A percentile compares a stretch with the other conserved stretches of the same genome.
These are phyloP conservation scores for Scolopax bukidnonensis DNA, from an alignment of 2,797 vertebrate genomes.

Conservation along the genomic window DNA sequence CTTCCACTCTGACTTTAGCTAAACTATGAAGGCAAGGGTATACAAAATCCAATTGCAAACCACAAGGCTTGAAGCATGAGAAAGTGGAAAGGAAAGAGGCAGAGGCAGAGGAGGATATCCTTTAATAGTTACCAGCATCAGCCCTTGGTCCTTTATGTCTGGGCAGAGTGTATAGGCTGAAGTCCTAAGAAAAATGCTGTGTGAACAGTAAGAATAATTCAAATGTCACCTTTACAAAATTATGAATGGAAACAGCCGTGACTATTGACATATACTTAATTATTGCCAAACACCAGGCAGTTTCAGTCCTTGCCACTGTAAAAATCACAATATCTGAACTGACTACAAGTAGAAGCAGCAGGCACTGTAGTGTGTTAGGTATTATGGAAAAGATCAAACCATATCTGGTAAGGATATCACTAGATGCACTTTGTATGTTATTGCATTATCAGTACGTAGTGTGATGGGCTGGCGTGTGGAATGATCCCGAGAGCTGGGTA, in stretches of 20 bases:
- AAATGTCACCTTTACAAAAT: not conserved
- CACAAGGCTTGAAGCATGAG: not conserved
- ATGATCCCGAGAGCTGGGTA: not conserved
- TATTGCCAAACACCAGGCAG: not conserved
- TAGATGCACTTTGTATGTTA: not conserved
- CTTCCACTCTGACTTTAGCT: not conserved
- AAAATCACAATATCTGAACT: not conserved
- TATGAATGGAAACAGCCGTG: not conserved
- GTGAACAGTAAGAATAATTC: not conserved
- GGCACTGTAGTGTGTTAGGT: not conserved
- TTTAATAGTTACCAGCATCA: not conserved
- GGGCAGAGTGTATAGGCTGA: not conserved
- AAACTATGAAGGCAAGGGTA: not conserved
- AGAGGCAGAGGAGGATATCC: not conserved
- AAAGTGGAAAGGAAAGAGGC: not conserved
- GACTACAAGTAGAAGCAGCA: not conserved
- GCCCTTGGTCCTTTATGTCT: not conserved
- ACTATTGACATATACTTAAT: not conserved
- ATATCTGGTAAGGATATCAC: not conserved
- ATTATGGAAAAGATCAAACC: not conserved
- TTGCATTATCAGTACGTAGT: not conserved
- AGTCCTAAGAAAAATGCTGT: not conserved
- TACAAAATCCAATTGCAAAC: not conserved
- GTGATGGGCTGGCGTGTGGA: not conserved
- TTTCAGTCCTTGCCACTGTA: not conserved